A percentile compares a stretch with the other conserved stretches of the same genome.
Evolutionary conservation across 2,113 vertebrate species (phyloP).

Genomic region (Nibea albiflora): DNA sequence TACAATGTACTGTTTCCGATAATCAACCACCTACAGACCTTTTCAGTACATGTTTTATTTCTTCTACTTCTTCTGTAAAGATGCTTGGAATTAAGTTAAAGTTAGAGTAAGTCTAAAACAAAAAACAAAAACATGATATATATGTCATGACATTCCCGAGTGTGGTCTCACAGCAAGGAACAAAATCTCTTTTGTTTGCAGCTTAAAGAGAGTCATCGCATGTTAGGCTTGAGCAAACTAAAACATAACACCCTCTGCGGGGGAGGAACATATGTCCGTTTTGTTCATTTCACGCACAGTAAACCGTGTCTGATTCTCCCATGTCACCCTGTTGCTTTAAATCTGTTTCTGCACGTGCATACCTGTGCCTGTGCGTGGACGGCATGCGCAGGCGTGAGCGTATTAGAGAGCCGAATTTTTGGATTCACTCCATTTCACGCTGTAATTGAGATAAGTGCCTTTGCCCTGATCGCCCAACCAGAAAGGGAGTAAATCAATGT

Average conservation of each 20-base stretch:
- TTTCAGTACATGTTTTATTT: too few species aligned
- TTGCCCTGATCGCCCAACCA: constrained; percentile 54
- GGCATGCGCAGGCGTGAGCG: constrained; percentile 7
- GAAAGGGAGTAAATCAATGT: constrained; percentile 64
- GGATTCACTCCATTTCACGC: constrained; percentile 69
- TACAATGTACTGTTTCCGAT: too few species aligned
- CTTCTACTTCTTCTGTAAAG: too few species aligned
- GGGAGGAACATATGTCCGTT: constrained; percentile 48
- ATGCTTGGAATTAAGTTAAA: background rate
- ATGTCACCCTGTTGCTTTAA: constrained; percentile 51
- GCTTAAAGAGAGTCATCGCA: constrained; percentile 14
- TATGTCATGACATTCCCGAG: background rate
- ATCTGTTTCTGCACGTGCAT: constrained; percentile 44
- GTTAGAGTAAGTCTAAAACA: too few species aligned
- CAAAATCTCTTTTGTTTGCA: background rate
- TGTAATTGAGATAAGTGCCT: constrained; percentile 68
- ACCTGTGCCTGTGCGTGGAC: constrained; percentile 9
- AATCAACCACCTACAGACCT: too few species aligned
- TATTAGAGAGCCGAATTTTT: constrained; percentile 54
- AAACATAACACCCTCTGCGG: constrained; percentile 18
- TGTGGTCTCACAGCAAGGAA: background rate
- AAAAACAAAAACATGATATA: background rate
- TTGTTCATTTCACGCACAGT: constrained; percentile 65
- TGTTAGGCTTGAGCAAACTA: constrained; percentile 35
- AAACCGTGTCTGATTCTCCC: constrained; percentile 60